Evolutionary conservation across 2,797 vertebrate genomes (phyloP), one percentile per base, ranked within the genome.

Genomic region (Rallus crepitans): DNA sequence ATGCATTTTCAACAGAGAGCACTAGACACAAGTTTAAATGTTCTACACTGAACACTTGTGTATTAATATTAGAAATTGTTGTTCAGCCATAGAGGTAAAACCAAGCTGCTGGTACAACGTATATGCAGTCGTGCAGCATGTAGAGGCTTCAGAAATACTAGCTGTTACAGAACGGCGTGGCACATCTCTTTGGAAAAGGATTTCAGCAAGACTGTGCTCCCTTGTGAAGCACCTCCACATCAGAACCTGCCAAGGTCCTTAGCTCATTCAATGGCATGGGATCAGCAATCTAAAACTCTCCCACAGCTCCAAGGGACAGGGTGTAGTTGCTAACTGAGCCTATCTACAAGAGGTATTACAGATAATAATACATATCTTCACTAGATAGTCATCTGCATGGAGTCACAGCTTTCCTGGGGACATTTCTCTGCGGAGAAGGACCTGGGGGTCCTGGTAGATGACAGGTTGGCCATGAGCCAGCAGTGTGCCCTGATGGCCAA

Each of bases 291-390:
- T 50, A 28, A 64, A 81, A 30, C 10, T 18, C 27, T 52, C 48
- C 30, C 0, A 0, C n/a, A 73, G n/a, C 9, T 65, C 27, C 24
- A 27, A 60, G n/a, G 13, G 1, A 1, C 25, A 37, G 7, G 12
- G 19, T 23, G 3, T 12, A 30, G 45, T 53, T 15, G 28, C 17
- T 53, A 64, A 47, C 5, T 0, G 15, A 73, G 24, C 47, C 8
- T 27, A 23, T 15, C 21, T 63, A 47, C 17, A 25, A 45, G 11
- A 47, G 20, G 13, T 37, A 25, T 42, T 40, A 37, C 27, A 61
- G 37, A 9, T 30, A 72, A 52, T 30, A 47, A 52, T 15, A 48
- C 1, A 9, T 45, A 73, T 69, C 11, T 60, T 30, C 19, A 35
- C 7, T 53, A 71, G 42, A 66, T 56, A 70, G 20, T 71, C 8